Percentiles rank a stretch among this genome's conserved stretches.
Evolutionary conservation across 2,888 invertebrate genomes (phyloP).

Genomic region (Liodrosophila aerea): DNA sequence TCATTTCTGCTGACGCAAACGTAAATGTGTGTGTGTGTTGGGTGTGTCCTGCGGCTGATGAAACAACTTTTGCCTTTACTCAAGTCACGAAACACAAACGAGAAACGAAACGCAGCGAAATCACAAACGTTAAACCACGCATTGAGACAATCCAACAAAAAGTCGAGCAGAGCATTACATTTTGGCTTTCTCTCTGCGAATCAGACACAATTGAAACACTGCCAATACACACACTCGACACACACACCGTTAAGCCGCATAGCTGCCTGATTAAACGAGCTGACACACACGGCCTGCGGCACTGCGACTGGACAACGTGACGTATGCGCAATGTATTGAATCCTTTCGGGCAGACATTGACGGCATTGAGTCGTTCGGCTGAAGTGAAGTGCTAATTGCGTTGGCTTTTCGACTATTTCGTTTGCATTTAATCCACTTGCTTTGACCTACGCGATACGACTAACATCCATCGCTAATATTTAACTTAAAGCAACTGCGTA

Average conservation of each 20-base stretch:
- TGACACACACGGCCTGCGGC: conserved; percentile 6
- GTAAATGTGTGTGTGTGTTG: conserved; percentile 30
- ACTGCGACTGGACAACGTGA: conserved; percentile 46
- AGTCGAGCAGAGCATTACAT: conserved; percentile 66
- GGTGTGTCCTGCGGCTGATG: conserved; percentile 74
- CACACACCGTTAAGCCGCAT: conserved; percentile 22
- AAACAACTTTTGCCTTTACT: conserved; percentile 76
- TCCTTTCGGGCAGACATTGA: conserved; percentile 23
- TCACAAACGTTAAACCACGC: conserved; percentile 18
- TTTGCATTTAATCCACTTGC: conserved; percentile 73
- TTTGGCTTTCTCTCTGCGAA: conserved; percentile 73
- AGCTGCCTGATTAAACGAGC: conserved; percentile 57
- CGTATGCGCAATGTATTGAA: conserved; percentile 61
- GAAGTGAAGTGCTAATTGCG: conserved; percentile 69
- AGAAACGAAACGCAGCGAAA: conserved; percentile 52
- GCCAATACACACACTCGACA: conserved; percentile 25
- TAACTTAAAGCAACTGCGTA: conserved; percentile 55
- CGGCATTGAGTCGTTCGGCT: too few relatives aligned
- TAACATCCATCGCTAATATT: conserved; percentile 60
- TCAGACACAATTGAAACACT: conserved; percentile 65
- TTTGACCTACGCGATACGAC: conserved; percentile 73
- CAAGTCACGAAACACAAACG: conserved; percentile 76
- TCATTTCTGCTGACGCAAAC: conserved; percentile 70
- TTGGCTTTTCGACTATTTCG: conserved; percentile 16
- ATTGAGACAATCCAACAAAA: conserved; percentile 3